Percentiles rank a stretch among this genome's conserved stretches.
These are phyloP conservation scores for Drusus annulatus DNA, from an alignment of 1,140 invertebrate genomes.

Conservation along the genomic window DNA sequence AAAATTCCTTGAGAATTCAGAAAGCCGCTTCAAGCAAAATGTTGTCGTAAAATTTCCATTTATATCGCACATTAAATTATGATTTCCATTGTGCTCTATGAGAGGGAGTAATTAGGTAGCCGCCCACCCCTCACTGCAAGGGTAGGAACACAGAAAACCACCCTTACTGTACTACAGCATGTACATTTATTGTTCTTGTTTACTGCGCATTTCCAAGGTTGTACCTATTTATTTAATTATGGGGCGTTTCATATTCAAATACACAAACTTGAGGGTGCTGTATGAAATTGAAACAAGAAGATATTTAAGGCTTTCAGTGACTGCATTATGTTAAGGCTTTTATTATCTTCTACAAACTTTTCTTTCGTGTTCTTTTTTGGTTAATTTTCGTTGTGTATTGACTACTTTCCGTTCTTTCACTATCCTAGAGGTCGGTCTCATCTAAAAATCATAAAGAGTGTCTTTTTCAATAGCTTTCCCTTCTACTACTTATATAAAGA, in stretches of 20 bases:
- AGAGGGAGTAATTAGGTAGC: constrained; percentile 25
- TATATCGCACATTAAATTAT: constrained; percentile 51
- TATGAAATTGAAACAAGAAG: background rate
- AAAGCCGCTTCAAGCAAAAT: constrained; percentile 12
- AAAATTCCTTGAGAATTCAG: constrained; percentile 24
- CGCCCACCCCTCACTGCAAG: background rate
- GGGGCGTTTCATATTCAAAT: background rate
- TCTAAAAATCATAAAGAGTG: too few species aligned
- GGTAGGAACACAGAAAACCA: background rate
- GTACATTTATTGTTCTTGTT: constrained; percentile 3
- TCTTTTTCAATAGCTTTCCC: too few species aligned
- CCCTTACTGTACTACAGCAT: background rate
- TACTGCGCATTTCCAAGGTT: background rate
- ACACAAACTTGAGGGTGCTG: background rate
- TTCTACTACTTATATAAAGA: too few species aligned
- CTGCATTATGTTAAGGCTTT: too few species aligned
- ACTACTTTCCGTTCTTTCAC: too few species aligned
- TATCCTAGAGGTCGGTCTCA: too few species aligned
- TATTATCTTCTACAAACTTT: too few species aligned
- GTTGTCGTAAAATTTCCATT: constrained; percentile 47
- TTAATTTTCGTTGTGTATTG: too few species aligned
- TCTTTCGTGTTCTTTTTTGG: too few species aligned
- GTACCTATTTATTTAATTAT: background rate
- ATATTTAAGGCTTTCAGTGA: too few species aligned
- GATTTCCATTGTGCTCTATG: constrained; percentile 45